Evolutionary conservation across 2,113 vertebrate genomes (phyloP).

Genomic region (Arothron firmamentum): DNA sequence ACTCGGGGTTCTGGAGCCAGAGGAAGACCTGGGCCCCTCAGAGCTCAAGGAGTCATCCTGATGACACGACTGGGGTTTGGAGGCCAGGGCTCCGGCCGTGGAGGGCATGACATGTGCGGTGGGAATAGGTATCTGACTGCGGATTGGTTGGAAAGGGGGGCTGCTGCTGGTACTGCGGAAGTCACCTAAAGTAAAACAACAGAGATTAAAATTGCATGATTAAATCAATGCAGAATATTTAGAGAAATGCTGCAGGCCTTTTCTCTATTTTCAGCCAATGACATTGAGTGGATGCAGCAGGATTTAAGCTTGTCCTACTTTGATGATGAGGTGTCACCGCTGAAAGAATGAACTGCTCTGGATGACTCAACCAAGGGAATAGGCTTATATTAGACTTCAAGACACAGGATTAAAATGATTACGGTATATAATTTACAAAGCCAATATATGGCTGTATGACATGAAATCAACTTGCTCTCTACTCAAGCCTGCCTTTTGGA

Average conservation of each 20-base stretch:
- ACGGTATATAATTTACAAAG: background rate
- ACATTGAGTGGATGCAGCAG: constrained; percentile 45
- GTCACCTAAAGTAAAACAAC: constrained; percentile 51
- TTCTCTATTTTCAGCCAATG: constrained; percentile 55
- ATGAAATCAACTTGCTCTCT: too few species aligned
- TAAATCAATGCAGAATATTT: constrained; percentile 29
- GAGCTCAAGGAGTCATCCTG: constrained; percentile 60
- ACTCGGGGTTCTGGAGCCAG: constrained; percentile 67
- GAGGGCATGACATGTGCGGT: constrained; percentile 98
- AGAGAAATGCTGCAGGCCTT: constrained; percentile 30
- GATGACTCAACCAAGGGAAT: constrained; percentile 49
- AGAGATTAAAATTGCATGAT: background rate
- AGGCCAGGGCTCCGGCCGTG: constrained; percentile 80
- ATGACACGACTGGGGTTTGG: constrained; percentile 72
- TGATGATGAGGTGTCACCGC: constrained; percentile 59
- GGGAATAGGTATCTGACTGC: constrained; percentile 89
- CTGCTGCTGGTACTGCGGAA: constrained; percentile 82
- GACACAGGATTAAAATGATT: constrained; percentile 14
- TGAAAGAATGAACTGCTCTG: constrained; percentile 53
- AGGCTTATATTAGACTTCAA: constrained; percentile 47
- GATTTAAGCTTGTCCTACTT: constrained; percentile 67
- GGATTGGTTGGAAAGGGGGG: constrained; percentile 91
- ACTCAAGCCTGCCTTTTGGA: too few species aligned
- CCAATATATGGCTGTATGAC: too few species aligned
- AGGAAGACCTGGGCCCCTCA: constrained; percentile 53